Base-by-base conservation (phyloP, 2,888 invertebrate genomes). In the Azorinus chamasolen region DNA sequence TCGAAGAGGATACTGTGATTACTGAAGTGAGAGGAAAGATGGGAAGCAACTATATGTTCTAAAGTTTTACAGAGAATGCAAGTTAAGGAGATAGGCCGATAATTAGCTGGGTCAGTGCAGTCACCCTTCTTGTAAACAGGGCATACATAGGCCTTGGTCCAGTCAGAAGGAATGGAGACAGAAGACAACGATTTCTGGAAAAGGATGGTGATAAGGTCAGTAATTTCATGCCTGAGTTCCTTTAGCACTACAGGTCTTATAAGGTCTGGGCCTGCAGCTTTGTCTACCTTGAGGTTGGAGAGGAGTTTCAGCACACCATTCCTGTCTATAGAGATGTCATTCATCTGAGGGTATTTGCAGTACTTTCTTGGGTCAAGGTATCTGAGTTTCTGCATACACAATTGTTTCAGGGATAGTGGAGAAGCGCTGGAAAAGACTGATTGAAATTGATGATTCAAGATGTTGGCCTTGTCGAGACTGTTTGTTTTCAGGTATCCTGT, bases 1-100 rank as follows among this genome's bases (percentile, higher is more conserved):
- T 58, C 66, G 58, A 32, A 66, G 18, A 66, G 58, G n/a, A 53
- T 62, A 41, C 54, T 69, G 43, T 62, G 53, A 16, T n/a, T 54
- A 12, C 27, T 48, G 25, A 69, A 48, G 48, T 69, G 69, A 32
- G 32, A 39, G 46, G 69, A 54, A 10, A 69, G 61, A n/a, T 54
- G 22, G 20, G 62, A 63, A 18, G 62, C 63, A 48, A 63, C 48
- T 32, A 54, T 55, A 18, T 62, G 69, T 45, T 69, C 62, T 4
- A 69, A 18, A 2, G 50, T 48, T 55, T 66, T 66, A 20, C 58
- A 66, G 14, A 58, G 25, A 27, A 58, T 51, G 27, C 58, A 66
- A n/a, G 66, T 58, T 16, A 65, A 46, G 14, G 65, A 57, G 8
- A 58, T 66, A 18, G 51, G 51, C 41, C 66, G 37, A 32, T 66